Conservation (phyloP, 2,888 invertebrate genomes). For the Dione vanillae region DNA sequence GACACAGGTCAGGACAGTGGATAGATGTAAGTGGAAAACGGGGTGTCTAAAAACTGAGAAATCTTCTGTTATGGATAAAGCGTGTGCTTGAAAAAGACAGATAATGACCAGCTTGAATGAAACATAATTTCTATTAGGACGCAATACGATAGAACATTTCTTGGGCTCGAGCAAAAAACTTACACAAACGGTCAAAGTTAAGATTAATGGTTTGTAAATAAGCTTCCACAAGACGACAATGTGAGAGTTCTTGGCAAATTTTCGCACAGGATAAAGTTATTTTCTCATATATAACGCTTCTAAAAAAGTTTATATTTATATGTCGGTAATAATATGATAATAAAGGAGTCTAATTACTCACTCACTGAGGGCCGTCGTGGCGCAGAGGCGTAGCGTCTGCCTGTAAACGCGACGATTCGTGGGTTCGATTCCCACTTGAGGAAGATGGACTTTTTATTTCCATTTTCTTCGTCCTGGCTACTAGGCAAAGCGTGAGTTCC, state of each 20-base stretch:
- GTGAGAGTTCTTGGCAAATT: constrained; percentile 17
- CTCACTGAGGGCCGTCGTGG: too few species aligned
- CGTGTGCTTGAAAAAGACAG: background rate
- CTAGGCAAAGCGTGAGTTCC: too few species aligned
- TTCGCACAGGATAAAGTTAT: constrained; percentile 2
- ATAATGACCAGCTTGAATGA: background rate
- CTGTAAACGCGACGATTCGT: too few species aligned
- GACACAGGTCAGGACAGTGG: too few species aligned
- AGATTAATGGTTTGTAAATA: constrained; percentile 49
- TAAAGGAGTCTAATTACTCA: background rate
- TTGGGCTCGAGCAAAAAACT: constrained; percentile 29
- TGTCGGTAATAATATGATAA: background rate
- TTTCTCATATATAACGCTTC: background rate
- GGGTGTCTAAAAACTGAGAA: too few species aligned
- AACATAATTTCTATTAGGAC: constrained; percentile 11
- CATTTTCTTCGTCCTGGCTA: too few species aligned
- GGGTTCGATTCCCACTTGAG: too few species aligned
- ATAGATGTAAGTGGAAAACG: too few species aligned
- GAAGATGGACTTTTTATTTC: too few species aligned
- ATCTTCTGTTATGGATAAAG: background rate
- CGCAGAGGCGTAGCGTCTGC: too few species aligned
- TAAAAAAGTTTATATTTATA: background rate
- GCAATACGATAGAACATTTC: constrained; percentile 1
- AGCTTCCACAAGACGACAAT: constrained; percentile 38
- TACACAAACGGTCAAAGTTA: constrained; percentile 44